Percentiles rank a stretch among this genome's conserved stretches.
phyloP scores from a whole-genome alignment of 2,113 vertebrate species.

The Triplophysa dalaica region DNA sequence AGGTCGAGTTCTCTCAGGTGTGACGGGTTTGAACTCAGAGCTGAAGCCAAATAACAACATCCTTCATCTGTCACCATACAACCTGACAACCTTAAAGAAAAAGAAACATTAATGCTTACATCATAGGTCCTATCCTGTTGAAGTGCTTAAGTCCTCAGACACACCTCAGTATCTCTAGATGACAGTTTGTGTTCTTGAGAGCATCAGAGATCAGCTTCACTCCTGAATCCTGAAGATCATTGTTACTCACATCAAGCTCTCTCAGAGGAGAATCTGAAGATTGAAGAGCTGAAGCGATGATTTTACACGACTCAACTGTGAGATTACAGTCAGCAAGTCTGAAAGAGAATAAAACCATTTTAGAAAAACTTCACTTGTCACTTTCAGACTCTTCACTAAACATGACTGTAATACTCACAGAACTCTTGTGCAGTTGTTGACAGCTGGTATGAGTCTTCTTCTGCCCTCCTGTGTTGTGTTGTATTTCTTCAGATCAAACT shows the following conservation, averaged over 20 bases:
- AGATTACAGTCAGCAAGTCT: neutral
- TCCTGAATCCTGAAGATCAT: neutral
- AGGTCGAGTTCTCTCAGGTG: too few relatives aligned
- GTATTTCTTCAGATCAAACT: too few relatives aligned
- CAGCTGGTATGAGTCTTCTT: too few relatives aligned
- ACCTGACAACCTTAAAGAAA: neutral
- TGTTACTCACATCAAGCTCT: neutral
- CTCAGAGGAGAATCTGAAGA: slow-evolving; percentile 1
- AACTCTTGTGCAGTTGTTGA: too few relatives aligned
- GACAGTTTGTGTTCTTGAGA: neutral
- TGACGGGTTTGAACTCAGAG: neutral
- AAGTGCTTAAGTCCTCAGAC: neutral
- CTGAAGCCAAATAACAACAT: neutral
- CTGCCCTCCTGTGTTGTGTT: too few relatives aligned
- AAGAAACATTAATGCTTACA: too few relatives aligned
- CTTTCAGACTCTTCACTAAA: neutral
- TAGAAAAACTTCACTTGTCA: too few relatives aligned
- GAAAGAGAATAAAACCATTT: neutral
- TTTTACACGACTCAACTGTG: neutral
- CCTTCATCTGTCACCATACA: neutral
- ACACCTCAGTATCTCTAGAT: slow-evolving; percentile 1
- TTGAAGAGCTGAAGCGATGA: neutral
- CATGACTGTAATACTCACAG: neutral
- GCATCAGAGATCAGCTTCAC: neutral
- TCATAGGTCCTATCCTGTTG: too few relatives aligned